A percentile compares a stretch with the other conserved stretches of the same genome.
phyloP scores from a whole-genome alignment of 1,140 invertebrate genomes.

The Papilio machaon region DNA sequence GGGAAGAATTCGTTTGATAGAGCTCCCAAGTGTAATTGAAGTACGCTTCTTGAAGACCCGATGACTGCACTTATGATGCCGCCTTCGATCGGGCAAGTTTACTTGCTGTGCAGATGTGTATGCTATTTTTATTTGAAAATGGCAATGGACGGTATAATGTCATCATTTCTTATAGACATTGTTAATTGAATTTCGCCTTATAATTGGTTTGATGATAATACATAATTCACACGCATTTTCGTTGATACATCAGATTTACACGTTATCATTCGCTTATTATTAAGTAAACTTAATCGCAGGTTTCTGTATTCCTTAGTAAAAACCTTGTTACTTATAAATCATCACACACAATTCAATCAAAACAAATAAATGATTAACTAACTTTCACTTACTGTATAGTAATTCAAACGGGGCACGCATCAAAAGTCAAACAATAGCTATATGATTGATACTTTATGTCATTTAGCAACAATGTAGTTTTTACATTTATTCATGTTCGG shows the following conservation, averaged over 20 bases:
- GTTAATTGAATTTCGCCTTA: background rate
- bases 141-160: too few relatives aligned
- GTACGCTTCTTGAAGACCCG: conserved; percentile 21
- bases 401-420: background rate
- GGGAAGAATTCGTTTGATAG: conserved; percentile 25
- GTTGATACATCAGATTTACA: background rate
- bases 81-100: background rate
- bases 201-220: background rate
- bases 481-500: background rate
- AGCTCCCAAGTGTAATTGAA: conserved; percentile 9
- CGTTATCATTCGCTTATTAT: background rate
- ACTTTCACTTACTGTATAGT: background rate
- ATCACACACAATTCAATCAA: background rate
- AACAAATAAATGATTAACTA: background rate
- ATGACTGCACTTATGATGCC: background rate
- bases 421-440: background rate
- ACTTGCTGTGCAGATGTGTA: background rate
- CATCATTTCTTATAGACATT: too few relatives aligned
- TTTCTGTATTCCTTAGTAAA: background rate
- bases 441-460: conserved; percentile 27
- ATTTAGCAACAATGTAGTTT: background rate
- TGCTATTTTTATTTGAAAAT: background rate
- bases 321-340: background rate
- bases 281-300: background rate
- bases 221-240: background rate